Evolutionary conservation across 2,888 invertebrate genomes (phyloP), one percentile per base, ranked within the genome.

Genomic region (Drosophila peninsularis): DNA sequence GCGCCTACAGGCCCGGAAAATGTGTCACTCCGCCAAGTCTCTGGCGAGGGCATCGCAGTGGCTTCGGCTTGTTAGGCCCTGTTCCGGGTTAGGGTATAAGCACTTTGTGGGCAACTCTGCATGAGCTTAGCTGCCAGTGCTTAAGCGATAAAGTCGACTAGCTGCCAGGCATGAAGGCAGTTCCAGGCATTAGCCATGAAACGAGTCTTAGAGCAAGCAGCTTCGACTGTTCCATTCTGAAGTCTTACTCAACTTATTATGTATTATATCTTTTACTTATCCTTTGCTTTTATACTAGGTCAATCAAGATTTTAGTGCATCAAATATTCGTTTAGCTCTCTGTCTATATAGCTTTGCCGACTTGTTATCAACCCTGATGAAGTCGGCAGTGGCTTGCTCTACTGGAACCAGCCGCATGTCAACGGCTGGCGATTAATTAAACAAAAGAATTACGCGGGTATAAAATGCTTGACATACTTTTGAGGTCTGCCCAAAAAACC

Each of bases 391-490:
- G 68, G 62, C 62, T 71, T 81, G 79, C 82, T 88, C 86, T 80
- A 80, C 70, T 83, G 82, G 71, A 88, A 86, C 89, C 88, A 86
- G 75, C 77, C 83, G 63, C 89, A 88, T 83, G 83, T 83, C 87
- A 83, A 42, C 87, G 80, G 75, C 49, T 72, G 86, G 88, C 88
- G 80, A 83, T 83, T 88, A 82, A 82, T 83, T 83, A 86, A 86
- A 83, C 78, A 78, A 78, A 78, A 85, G 89, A 91, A 90, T 91
- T 90, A 91, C 87, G 90, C 91, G 90, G 89, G 90, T 85, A 86
- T 78, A 76, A 90, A 90, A 88, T 86, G 89, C 88, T 90, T 90
- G 90, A 91, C 91, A 90, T 91, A 90, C 83, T 84, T 91, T 81
- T 72, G 68, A 60, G 65, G 64, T 67, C 63, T 64, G 62, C 44